Conservation (phyloP, 2,888 invertebrate genomes). For the Melangyna quadrimaculata region DNA sequence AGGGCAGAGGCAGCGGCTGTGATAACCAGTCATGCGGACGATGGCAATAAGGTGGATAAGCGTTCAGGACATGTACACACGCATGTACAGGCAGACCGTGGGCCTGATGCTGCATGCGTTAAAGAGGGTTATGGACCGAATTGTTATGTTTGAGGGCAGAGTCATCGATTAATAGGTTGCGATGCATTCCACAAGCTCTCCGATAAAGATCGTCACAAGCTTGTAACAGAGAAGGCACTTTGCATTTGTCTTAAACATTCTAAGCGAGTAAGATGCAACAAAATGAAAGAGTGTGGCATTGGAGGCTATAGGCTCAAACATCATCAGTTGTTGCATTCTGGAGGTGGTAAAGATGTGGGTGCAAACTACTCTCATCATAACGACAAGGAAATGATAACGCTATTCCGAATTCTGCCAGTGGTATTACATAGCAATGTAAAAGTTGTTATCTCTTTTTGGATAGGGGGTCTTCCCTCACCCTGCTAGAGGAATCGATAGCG, state of each 20-base stretch:
- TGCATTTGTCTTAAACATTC: neutral
- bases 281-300: neutral
- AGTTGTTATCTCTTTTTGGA: neutral
- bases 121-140: neutral
- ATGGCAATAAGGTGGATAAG: neutral
- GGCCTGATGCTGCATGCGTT: neutral
- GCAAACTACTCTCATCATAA: constrained; percentile 5
- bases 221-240: neutral
- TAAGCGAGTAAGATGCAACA: neutral
- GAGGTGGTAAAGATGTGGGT: neutral
- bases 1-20: constrained; percentile 43
- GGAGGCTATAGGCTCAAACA: neutral
- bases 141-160: neutral
- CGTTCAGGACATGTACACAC: neutral
- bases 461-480: constrained; percentile 4
- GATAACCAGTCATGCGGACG: neutral
- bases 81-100: neutral
- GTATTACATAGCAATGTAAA: neutral
- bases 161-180: neutral
- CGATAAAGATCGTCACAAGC: neutral
- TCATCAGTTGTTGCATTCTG: constrained; percentile 9
- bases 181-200: neutral
- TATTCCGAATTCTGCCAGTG: constrained; percentile 16
- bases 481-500: constrained; percentile 1
- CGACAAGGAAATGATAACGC: neutral